Evolutionary conservation across 2,113 vertebrate species (phyloP).

Genomic region (Nasalis larvatus): DNA sequence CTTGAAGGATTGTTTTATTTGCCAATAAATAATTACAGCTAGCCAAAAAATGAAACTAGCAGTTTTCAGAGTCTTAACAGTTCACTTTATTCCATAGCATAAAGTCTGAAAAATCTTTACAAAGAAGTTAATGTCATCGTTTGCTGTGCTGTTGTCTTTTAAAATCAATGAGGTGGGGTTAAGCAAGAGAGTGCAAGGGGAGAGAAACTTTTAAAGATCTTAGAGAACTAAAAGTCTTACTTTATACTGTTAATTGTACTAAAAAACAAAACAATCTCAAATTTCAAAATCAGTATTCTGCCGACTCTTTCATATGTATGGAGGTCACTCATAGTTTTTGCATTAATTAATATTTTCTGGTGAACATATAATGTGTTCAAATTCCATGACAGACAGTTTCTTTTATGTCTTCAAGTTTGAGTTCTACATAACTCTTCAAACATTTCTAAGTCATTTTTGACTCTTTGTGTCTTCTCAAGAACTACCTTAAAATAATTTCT

Average conservation of each 20-base stretch:
- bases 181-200: background rate
- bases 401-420: slow-evolving; percentile 30
- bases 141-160: background rate
- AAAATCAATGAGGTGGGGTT: background rate
- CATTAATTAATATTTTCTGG: background rate
- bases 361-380: background rate
- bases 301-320: background rate
- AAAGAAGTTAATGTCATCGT: background rate
- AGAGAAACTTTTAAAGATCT: background rate
- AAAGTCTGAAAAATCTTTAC: slow-evolving; percentile 31
- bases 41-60: background rate
- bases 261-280: background rate
- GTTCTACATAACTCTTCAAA: background rate
- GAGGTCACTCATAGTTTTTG: background rate
- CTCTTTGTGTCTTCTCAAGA: slow-evolving; percentile 41
- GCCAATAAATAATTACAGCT: background rate
- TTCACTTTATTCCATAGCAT: background rate
- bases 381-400: background rate
- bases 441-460: background rate
- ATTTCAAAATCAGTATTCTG: slow-evolving; percentile 1
- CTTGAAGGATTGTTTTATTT: background rate
- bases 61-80: background rate
- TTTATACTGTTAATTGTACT: background rate
- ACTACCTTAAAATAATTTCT: slow-evolving; percentile 77
- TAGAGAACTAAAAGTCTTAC: background rate